Evolutionary conservation across 1,140 invertebrate species (phyloP).

Genomic region (Gyrodactylus salaris): DNA sequence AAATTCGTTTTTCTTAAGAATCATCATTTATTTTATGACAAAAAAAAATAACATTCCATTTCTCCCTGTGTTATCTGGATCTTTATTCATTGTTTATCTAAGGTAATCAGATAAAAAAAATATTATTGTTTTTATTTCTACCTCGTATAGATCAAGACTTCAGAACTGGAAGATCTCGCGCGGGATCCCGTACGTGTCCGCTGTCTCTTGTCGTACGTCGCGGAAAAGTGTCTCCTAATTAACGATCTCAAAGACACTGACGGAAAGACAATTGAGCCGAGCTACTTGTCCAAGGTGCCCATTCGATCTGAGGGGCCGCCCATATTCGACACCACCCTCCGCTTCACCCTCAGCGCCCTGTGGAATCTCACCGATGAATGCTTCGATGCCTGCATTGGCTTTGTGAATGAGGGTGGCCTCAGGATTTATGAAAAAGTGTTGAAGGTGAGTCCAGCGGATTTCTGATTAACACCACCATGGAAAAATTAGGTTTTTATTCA

Average conservation of each 20-base stretch:
- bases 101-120: too few relatives aligned
- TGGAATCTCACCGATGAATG: constrained; percentile 5
- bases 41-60: too few relatives aligned
- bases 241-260: neutral
- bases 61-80: too few relatives aligned
- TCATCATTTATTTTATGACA: too few relatives aligned
- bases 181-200: neutral
- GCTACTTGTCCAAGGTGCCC: neutral
- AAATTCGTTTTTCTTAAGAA: too few relatives aligned
- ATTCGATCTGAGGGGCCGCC: neutral
- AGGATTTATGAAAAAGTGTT: neutral
- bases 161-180: neutral
- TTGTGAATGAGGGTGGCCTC: neutral
- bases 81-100: too few relatives aligned
- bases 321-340: neutral
- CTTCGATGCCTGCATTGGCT: neutral
- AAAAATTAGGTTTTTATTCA: too few relatives aligned
- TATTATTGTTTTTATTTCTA: neutral
- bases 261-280: neutral
- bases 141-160: neutral
- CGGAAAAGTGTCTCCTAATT: neutral
- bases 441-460: neutral
- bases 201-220: neutral
- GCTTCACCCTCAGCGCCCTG: constrained; percentile 1
- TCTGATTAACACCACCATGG: too few relatives aligned